Base-by-base conservation (phyloP, 2,113 vertebrate genomes). In the Synodontis membranacea region DNA sequence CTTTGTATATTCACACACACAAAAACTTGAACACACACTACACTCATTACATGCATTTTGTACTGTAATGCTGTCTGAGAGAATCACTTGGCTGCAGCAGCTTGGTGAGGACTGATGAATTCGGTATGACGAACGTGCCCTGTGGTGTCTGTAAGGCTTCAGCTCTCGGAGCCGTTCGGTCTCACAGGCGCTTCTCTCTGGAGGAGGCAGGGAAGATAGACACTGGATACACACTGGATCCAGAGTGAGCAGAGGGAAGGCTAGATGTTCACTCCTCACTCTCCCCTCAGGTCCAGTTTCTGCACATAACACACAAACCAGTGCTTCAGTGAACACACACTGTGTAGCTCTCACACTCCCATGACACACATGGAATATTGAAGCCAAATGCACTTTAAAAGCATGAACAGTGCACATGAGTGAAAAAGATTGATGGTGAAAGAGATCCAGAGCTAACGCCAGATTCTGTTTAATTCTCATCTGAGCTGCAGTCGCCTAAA, bases 41-140 rank as follows among this genome's bases (percentile, higher is more conserved):
- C 60, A 14, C 60, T 31, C n/a, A 12, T 3, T 37, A 76, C 3
- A 3, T 8, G 9, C 28, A 66, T 78, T 58, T 15, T 56, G 60
- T 88, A 37, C 21, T 34, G 42, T 76, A 86, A 19, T 62, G 52
- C 23, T 54, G 25, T n/a, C 44, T 52, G 83, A 31, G 64, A 9
- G 64, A 86, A 74, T 70, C 10, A 5, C 79, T 58, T 50, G 82
- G 64, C 56, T 58, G 86, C 44, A 52, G 72, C 75, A 86, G 90
- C 68, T 87, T 82, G 86, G 84, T 91, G 76, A 87, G 85, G 88
- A 89, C 89, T 86, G 88, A 31, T 87, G 79, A 83, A 54, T 60
- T 62, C 85, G 48, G 74, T 92, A 79, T 11, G 79, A 87, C 90
- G 90, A 92, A 92, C 87, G 89, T 89, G 62, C 90, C 93, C 91